Percentiles rank a stretch among this genome's conserved stretches.
Evolutionary conservation across 2,888 invertebrate genomes (phyloP).

Genomic region (Girardia tigrina): DNA sequence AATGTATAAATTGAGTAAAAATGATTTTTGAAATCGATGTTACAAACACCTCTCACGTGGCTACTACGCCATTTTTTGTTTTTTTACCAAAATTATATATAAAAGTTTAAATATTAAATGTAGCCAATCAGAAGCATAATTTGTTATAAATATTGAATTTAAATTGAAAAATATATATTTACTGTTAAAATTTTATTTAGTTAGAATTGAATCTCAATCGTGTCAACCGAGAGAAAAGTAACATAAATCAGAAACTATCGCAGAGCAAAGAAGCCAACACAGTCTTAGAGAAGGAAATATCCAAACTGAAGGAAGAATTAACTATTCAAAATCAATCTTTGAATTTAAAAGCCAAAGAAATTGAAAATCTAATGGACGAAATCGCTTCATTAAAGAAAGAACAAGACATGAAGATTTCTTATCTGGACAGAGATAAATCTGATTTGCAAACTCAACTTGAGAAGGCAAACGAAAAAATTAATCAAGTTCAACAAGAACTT

Average conservation of each 20-base stretch:
- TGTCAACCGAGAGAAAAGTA: background rate
- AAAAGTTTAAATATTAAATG: no score
- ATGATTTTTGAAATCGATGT: no score
- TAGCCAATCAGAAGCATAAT: no score
- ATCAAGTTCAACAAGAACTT: background rate
- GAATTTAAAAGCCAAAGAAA: background rate
- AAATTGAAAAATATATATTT: no score
- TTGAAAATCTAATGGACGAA: background rate
- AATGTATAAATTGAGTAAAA: no score
- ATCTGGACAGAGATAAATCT: background rate
- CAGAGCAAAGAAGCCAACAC: background rate
- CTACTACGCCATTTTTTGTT: no score
- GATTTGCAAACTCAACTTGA: background rate
- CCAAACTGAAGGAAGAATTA: constrained; percentile 4
- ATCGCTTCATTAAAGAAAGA: background rate
- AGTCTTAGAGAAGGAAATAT: background rate
- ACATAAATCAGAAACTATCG: background rate
- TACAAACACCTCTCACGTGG: no score
- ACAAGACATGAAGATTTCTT: background rate
- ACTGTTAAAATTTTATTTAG: background rate
- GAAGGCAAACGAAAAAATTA: background rate
- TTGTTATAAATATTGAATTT: no score
- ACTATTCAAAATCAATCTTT: background rate
- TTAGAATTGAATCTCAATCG: background rate
- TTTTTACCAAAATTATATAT: no score